Evolutionary conservation across 2,888 invertebrate species (phyloP), one percentile per base, ranked within the genome.

Genomic region (Nemoura dubitans): DNA sequence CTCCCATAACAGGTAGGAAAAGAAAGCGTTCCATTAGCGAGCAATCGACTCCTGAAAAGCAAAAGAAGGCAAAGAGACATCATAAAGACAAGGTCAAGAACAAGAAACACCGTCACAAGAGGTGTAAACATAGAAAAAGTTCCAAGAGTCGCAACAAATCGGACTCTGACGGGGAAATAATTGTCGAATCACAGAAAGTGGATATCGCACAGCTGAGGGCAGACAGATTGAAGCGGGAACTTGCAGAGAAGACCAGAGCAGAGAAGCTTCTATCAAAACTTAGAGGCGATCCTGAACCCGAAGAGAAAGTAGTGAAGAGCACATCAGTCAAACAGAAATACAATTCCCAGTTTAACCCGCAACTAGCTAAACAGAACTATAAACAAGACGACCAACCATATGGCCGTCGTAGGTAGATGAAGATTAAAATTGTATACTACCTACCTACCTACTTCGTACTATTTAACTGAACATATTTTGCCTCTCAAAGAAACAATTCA

Each of bases 261-360:
- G 94, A 96, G 89, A 91, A 93, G 87, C 92, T 98, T 86, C 91
- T 98, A 86, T 94, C 94, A n/a, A 95, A 94, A 90, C 90, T 96
- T 0, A 92, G 94, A 89, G 94, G 94, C n/a, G 93, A 93, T 85
- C 89, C 91, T 83, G 88, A 89, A n/a, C 89, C 90, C 84, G 88
- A 89, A 87, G 87, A 89, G 86, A 88, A 89, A 7, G 89, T 89
- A 89, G 92, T 90, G 87, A 89, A 90, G 30, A 81, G 27, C 0
- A 91, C 91, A 83, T 89, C 89, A 88, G 91, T 95, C 30, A 93
- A 94, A 89, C 96, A 96, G 90, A 97, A 96, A 92, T 99, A 99
- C 91, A 98, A 98, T 92, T 98, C 98, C 0, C 98, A 99, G 91
- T 99, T 98, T 91, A 99, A 98, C 93, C 99, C 99, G 26, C 95